A percentile compares a stretch with the other conserved stretches of the same genome.
Evolutionary conservation across 2,888 invertebrate species (phyloP).

Genomic region (Dryobota labecula): DNA sequence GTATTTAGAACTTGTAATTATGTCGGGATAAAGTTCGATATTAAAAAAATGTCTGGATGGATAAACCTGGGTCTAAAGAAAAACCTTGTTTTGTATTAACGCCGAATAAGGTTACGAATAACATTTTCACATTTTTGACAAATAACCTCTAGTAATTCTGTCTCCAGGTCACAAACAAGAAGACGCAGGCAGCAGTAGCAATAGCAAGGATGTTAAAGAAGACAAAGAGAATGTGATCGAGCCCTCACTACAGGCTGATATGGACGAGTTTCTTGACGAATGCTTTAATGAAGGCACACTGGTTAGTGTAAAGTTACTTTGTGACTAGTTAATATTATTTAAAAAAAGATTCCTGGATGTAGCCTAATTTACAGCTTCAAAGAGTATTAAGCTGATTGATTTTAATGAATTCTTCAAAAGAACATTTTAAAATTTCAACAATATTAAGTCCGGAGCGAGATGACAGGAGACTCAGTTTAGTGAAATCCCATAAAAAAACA

Average conservation of each 20-base stretch:
- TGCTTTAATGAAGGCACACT: conserved; percentile 91
- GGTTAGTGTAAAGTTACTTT: conserved; percentile 75
- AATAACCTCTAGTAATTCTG: background rate
- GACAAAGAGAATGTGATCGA: conserved; percentile 78
- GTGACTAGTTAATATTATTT: background rate
- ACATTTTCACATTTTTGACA: no score
- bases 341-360: background rate
- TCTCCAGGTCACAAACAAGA: conserved; percentile 75
- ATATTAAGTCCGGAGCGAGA: background rate
- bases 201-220: conserved; percentile 69
- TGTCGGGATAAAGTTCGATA: no score
- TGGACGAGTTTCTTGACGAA: conserved; percentile 93
- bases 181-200: conserved; percentile 68
- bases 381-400: background rate
- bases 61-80: no score
- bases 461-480: background rate
- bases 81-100: no score
- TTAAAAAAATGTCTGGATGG: no score
- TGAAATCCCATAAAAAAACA: background rate
- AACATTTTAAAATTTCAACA: background rate
- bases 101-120: no score
- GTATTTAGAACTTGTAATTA: no score
- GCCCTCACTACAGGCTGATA: conserved; percentile 89
- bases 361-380: background rate
- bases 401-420: background rate